Percentiles rank a stretch among this genome's conserved stretches.
phyloP scores from a whole-genome alignment of 2,797 vertebrate species.

The Myiotriccus ornatus region DNA sequence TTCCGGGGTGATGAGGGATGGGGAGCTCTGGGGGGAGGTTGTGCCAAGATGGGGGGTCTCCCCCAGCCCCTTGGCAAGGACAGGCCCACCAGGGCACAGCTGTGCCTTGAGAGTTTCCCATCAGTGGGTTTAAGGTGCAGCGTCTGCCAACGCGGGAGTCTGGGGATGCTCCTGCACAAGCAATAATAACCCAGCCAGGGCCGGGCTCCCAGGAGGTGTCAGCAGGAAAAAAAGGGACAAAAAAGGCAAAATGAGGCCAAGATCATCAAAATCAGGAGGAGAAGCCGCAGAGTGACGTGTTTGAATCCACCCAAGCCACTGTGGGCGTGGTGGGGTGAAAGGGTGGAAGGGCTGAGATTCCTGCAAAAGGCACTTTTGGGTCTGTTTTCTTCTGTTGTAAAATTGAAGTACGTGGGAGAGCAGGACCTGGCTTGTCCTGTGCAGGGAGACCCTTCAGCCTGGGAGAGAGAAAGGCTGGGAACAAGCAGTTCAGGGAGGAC shows the following conservation, averaged over 20 bases:
- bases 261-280: background rate
- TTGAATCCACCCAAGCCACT: fast-evolving
- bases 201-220: background rate
- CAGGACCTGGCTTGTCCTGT: background rate
- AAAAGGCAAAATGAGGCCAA: background rate
- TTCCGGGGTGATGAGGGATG: background rate
- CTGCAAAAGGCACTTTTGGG: background rate
- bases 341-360: background rate
- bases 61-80: background rate
- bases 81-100: fast-evolving
- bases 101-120: background rate
- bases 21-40: background rate
- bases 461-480: background rate
- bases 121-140: background rate
- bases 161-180: background rate
- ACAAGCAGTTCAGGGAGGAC: background rate
- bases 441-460: fast-evolving
- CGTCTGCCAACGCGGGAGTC: background rate
- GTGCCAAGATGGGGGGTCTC: background rate
- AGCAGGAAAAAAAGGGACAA: background rate
- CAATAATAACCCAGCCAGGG: slow-evolving; percentile 38
- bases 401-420: background rate
- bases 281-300: fast-evolving
- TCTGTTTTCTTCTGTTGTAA: background rate
- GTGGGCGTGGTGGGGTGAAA: fast-evolving